Evolutionary conservation across 2,888 invertebrate species (phyloP), one percentile per base, ranked within the genome.

Genomic region (Frankliniella fusca): DNA sequence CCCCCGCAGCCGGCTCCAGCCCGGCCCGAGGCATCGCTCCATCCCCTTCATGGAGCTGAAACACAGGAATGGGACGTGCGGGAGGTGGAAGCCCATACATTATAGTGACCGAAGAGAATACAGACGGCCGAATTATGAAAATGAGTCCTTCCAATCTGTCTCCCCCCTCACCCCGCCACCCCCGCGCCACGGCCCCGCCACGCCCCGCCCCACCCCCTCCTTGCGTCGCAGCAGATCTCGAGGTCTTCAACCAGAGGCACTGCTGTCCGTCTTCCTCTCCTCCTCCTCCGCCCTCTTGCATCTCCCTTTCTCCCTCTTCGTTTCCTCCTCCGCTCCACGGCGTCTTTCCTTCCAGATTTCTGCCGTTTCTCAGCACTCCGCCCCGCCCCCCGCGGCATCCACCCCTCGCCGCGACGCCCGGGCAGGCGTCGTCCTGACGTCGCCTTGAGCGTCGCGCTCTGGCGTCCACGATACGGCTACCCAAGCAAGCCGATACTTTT

Each of bases 61-160:
- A 76, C 70, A 76, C 70, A 76, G 70, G 70, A 76, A 76, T 76
- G 70, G 70, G 70, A 76, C 70, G 70, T 76, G 70, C 70, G 70
- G 70, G 70, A 76, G 70, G 70, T 76, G 70, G 70, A 76, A 27
- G 70, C 70, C 70, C 70, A 76, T 76, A 76, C 70, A 76, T 76
- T 76, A 76, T 76, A 76, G 88, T 87, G 87, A 86, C 87, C 87
- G 87, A 86, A 87, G 88, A 88, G 90, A 90, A 90, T 90, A 90
- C 90, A 90, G 90, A 90, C 90, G 90, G 89, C 89, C 88, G 88
- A 90, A 90, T 90, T 90, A 90, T 90, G 90, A 90, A 90, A 90
- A 90, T 90, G 88, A 89, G 87, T 86, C 88, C 70, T 76, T 76
- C 70, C 70, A 76, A 76, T 76, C 70, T 76, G 70, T 76, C 70